phyloP scores from a whole-genome alignment of 2,797 vertebrate genomes.

The Macroramphosus scolopax region DNA sequence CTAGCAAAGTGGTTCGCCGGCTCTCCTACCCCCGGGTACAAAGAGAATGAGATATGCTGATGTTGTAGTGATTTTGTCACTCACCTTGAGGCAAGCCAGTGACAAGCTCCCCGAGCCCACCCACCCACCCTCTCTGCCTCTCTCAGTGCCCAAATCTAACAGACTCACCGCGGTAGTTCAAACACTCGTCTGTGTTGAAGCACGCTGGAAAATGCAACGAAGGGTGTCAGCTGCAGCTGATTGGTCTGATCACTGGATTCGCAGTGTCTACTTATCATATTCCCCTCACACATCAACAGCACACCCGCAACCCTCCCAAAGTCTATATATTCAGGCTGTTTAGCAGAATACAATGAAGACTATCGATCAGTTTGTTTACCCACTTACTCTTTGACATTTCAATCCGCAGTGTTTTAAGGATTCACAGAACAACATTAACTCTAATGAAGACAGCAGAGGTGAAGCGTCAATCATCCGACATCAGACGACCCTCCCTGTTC shows the following conservation, averaged over 20 bases:
- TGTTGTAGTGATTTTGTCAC: conserved; percentile 59
- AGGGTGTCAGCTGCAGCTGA: conserved; percentile 34
- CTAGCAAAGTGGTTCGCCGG: conserved; percentile 49
- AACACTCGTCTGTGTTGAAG: conserved; percentile 9
- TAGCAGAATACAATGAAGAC: too few species aligned
- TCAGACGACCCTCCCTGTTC: too few species aligned
- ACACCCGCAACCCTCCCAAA: conserved; percentile 20
- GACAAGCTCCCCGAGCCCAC: conserved; percentile 45
- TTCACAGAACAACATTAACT: conserved; percentile 8
- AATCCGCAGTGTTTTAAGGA: conserved; percentile 3
- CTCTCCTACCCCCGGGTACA: conserved; percentile 37
- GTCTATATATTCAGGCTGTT: conserved; percentile 36
- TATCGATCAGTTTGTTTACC: too few species aligned
- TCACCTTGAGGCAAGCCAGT: conserved; percentile 60
- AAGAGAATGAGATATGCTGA: conserved; percentile 67
- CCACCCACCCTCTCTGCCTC: conserved; percentile 37
- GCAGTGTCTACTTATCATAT: conserved; percentile 42
- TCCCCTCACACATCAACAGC: conserved; percentile 23
- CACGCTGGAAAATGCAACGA: conserved; percentile 23
- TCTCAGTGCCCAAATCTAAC: conserved; percentile 32
- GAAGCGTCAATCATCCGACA: not conserved
- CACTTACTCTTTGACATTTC: conserved; percentile 4
- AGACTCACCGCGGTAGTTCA: conserved; percentile 6
- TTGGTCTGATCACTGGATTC: conserved; percentile 29
- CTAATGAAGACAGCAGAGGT: conserved; percentile 13